Conservation (phyloP, 2,888 invertebrate genomes). For the Acleris cristana region DNA sequence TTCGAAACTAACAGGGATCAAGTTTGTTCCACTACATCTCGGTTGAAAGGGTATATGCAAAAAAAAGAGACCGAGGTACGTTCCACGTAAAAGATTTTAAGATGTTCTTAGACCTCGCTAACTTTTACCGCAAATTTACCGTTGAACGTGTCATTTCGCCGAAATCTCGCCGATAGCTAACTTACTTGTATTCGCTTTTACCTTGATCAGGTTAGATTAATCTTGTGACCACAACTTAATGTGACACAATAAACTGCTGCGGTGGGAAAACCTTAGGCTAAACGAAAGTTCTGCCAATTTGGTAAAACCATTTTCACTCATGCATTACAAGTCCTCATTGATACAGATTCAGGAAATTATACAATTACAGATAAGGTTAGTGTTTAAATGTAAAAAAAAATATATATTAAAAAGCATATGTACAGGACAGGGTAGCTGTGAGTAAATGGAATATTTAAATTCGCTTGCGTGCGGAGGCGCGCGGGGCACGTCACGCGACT, state of each 20-base stretch:
- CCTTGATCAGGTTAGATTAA: no score
- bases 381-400: not conserved
- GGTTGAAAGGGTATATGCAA: slow-evolving; percentile 3
- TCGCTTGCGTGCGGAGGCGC: slow-evolving; percentile 53
- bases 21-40: slow-evolving; percentile 42
- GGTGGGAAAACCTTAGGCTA: no score
- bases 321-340: no score
- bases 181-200: no score
- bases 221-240: no score
- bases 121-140: not conserved
- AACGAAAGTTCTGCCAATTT: no score
- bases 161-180: no score
- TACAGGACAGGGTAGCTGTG: slow-evolving; percentile 19
- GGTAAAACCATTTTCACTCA: no score
- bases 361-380: not conserved
- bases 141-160: no score
- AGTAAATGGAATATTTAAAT: slow-evolving; percentile 50
- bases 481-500: slow-evolving; percentile 65
- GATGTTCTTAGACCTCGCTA: not conserved
- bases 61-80: not conserved
- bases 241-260: no score
- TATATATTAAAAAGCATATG: not conserved
- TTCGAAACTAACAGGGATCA: slow-evolving; percentile 63
- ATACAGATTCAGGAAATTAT: no score
- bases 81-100: not conserved